Conservation (phyloP, 2,797 vertebrate species). For the Hippoglossus hippoglossus region DNA sequence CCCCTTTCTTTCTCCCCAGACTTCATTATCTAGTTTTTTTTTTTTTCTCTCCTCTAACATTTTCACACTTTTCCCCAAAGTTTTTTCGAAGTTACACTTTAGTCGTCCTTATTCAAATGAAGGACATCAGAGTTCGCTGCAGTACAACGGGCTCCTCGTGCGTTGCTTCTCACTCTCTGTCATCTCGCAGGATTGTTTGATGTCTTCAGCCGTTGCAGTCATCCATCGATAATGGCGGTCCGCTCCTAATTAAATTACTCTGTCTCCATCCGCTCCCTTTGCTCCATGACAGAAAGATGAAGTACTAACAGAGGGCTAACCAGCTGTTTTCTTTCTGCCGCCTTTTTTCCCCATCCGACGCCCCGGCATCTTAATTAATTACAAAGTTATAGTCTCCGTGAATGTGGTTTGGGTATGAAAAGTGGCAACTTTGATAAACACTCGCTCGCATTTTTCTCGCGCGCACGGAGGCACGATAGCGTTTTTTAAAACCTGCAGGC, state of each 20-base stretch:
- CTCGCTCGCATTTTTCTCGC: conserved; percentile 1
- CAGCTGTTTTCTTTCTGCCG: conserved; percentile 74
- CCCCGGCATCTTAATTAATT: conserved; percentile 61
- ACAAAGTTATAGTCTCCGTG: conserved; percentile 54
- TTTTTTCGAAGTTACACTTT: conserved; percentile 34
- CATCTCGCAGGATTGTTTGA: conserved; percentile 70
- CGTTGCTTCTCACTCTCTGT: conserved; percentile 58
- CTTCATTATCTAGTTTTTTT: conserved; percentile 54
- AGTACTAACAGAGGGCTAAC: conserved; percentile 72
- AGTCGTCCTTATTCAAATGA: conserved; percentile 24
- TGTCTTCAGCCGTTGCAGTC: conserved; percentile 68
- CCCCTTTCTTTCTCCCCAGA: conserved; percentile 45
- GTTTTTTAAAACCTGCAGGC: conserved; percentile 2
- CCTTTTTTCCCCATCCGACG: conserved; percentile 37
- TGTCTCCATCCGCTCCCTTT: conserved; percentile 75
- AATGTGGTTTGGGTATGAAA: conserved; percentile 50
- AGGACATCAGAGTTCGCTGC: conserved; percentile 5
- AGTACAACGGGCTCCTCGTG: conserved; percentile 41
- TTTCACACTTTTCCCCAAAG: conserved; percentile 33
- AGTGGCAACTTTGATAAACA: conserved; percentile 56
- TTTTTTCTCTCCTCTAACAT: conserved; percentile 13
- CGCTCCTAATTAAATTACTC: conserved; percentile 80
- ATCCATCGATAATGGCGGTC: conserved; percentile 77
- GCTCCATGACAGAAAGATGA: conserved; percentile 80
- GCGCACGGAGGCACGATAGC: neutral